Evolutionary conservation across 2,797 vertebrate genomes (phyloP).

Genomic region (Myoxocephalus aenaeus): DNA sequence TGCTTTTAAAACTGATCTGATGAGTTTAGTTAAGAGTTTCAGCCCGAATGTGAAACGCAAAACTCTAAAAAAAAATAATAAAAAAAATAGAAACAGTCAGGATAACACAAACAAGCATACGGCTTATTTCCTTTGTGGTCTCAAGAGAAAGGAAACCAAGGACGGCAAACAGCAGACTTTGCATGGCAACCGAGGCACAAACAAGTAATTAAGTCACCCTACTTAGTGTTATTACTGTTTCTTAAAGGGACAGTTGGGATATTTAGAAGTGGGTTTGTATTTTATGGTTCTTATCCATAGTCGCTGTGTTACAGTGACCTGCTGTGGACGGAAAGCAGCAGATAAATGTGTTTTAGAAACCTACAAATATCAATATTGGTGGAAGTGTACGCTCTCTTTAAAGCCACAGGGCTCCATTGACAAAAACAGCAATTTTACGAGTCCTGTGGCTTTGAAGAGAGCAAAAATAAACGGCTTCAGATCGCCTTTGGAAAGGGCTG

Average conservation of each 20-base stretch:
- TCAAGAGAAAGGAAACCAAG: conserved; percentile 28
- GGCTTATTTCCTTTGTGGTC: conserved; percentile 31
- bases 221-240: background rate
- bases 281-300: background rate
- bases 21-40: background rate
- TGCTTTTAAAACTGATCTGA: background rate
- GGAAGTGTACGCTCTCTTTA: background rate
- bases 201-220: conserved; percentile 11
- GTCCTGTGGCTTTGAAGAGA: too few species aligned
- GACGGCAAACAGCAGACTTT: background rate
- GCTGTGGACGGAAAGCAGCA: background rate
- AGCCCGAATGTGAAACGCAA: background rate
- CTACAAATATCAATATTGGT: background rate
- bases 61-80: conserved; percentile 14
- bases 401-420: background rate
- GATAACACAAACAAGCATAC: conserved; percentile 24
- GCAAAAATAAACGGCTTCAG: too few species aligned
- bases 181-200: conserved; percentile 6
- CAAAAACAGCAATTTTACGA: background rate
- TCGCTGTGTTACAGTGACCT: background rate
- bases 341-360: background rate
- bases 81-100: conserved; percentile 9
- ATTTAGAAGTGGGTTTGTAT: background rate
- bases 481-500: too few species aligned
- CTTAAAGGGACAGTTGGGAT: background rate